A percentile compares a stretch with the other conserved stretches of the same genome.
These are phyloP conservation scores for Scrobipalpa atriplicella DNA, from an alignment of 2,888 invertebrate species.

Conservation along the genomic window DNA sequence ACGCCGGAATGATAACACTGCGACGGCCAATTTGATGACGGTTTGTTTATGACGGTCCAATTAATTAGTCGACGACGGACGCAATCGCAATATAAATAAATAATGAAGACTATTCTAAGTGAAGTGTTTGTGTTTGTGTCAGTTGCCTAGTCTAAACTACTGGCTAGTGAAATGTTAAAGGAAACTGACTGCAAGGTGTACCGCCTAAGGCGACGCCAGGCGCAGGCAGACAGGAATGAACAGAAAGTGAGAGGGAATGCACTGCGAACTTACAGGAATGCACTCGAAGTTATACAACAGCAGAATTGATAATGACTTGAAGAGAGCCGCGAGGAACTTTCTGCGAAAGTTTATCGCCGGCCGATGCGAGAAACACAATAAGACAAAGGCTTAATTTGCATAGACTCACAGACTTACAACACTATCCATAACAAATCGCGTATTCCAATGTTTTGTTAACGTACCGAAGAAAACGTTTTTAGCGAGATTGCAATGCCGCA, in stretches of 20 bases:
- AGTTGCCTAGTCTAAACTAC: background rate
- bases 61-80: background rate
- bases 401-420: slow-evolving; percentile 35
- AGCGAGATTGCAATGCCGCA: slow-evolving; percentile 22
- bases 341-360: slow-evolving; percentile 35
- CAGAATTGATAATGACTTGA: slow-evolving; percentile 46
- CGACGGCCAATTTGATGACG: slow-evolving; percentile 31
- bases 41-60: background rate
- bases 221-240: slow-evolving; percentile 42
- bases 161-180: background rate
- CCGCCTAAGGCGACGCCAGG: slow-evolving; percentile 33
- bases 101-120: slow-evolving; percentile 1
- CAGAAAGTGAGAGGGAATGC: slow-evolving; percentile 43
- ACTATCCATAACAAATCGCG: slow-evolving; percentile 37
- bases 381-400: slow-evolving; percentile 33
- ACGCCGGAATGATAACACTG: slow-evolving; percentile 32
- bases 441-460: slow-evolving; percentile 44
- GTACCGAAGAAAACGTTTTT: slow-evolving; percentile 36
- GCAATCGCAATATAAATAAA: slow-evolving; percentile 4
- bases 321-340: slow-evolving; percentile 40
- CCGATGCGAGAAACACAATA: slow-evolving; percentile 33
- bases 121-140: background rate
- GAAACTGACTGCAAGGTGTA: background rate
- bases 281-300: slow-evolving; percentile 48
- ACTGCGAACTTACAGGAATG: slow-evolving; percentile 40